Evolutionary conservation across 2,888 invertebrate genomes (phyloP), one percentile per base, ranked within the genome.

Genomic region (Pheosia tremula): DNA sequence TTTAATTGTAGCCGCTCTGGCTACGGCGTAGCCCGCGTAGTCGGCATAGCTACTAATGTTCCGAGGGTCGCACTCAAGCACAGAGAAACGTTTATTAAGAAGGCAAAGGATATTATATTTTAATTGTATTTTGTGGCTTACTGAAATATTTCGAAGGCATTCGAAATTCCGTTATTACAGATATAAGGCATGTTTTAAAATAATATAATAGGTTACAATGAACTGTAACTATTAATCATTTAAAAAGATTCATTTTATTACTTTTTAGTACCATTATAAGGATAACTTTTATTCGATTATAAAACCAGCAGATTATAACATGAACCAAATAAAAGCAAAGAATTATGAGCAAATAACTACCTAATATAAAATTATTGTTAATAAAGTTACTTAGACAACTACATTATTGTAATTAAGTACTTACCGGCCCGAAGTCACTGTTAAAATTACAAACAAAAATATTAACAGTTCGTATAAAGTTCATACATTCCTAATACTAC

Each of bases 391-490:
- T 24, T 50, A 50, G 5, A 6, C 57, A 58, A 58, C 24, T 53
- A 53, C 4, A n/a, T 55, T 5, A 58, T 24, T 24, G 24, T 55
- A 56, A 43, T 38, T 67, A 72, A 71, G n/a, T 55, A 75, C 71
- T 75, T 72, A 77, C 76, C 75, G 53, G 64, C 67, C 54, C 66
- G 68, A 67, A 68, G 66, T 66, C 59, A 66, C 60, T 67, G 63
- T 62, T 61, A 61, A 66, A 55, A 13, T 55, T 50, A 24, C 50
- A 50, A 13, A 63, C 59, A 71, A 57, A 72, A 68, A 64, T 63
- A 61, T 63, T 68, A 61, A 69, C 66, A 70, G 69, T 69, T 74
- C 57, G 64, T 74, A 72, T 59, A 76, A 74, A 74, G 71, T 76
- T 68, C 58, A 62, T 63, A 59, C 24, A 53, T 59, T 55, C 43